A percentile compares a stretch with the other conserved stretches of the same genome.
Evolutionary conservation across 2,888 invertebrate species (phyloP).

Genomic region (Netelia fuscicornis): DNA sequence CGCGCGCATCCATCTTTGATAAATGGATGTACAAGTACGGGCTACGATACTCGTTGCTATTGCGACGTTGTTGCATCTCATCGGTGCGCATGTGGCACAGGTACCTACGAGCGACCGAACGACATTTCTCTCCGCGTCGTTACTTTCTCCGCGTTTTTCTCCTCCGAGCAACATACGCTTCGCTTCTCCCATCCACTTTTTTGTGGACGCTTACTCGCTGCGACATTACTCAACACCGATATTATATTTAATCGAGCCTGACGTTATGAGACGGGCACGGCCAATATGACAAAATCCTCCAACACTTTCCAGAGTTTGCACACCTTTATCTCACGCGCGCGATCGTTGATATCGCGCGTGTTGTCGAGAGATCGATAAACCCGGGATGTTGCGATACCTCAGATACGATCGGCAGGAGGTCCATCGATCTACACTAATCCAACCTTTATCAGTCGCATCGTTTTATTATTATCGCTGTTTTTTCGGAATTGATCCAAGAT

Average conservation of each 20-base stretch:
- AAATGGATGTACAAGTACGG: constrained; percentile 1
- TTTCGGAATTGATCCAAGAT: background rate
- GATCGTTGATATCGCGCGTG: constrained; percentile 30
- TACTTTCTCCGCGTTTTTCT: constrained; percentile 49
- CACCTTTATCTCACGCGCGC: constrained; percentile 3
- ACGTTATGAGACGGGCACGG: constrained; percentile 40
- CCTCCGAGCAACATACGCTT: constrained; percentile 6
- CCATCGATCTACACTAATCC: background rate
- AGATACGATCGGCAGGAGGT: background rate
- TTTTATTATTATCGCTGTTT: too few species aligned
- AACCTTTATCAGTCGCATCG: too few species aligned
- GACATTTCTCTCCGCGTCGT: constrained; percentile 59
- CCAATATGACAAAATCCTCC: background rate
- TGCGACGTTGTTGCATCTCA: constrained; percentile 43
- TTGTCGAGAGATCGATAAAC: constrained; percentile 16
- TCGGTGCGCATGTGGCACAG: background rate
- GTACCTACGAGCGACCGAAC: constrained; percentile 40
- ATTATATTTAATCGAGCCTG: constrained; percentile 57
- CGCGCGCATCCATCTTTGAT: constrained; percentile 1
- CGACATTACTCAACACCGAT: constrained; percentile 60
- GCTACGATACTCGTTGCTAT: background rate
- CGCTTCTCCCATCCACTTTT: background rate
- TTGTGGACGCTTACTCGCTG: background rate
- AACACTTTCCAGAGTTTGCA: constrained; percentile 35
- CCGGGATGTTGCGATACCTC: background rate